Base-by-base conservation (phyloP, 2,888 invertebrate genomes). In the Nebria salina region DNA sequence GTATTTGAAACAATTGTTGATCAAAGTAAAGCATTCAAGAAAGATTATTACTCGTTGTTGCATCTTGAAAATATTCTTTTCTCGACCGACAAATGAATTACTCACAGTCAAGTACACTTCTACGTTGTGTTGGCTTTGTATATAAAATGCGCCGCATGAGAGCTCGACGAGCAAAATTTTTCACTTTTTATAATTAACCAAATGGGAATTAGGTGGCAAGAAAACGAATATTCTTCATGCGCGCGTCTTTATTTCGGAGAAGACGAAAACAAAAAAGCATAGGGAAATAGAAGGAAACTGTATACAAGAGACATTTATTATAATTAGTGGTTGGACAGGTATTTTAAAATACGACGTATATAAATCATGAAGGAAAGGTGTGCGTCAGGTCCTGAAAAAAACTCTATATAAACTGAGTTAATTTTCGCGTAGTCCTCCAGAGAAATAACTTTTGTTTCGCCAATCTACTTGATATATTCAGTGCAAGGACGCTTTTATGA, bases 361-460 rank as follows among this genome's bases (percentile, higher is more conserved):
- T 81, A 81, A 81, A 81, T 81, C 81, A 76, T 76, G 72, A 65
- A 65, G 74, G 74, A 65, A 80, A 75, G 78, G 73, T 74, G 74
- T 54, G 66, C 73, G 42, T 13, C 13, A 34, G 26, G 4, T 26
- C n/a, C 41, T 26, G n/a, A 20, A 43, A 76, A 81, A 76, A 65
- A 72, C 76, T 81, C 76, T 73, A 72, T 81, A 72, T 81, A 81
- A 81, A 76, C 72, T 76, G 76, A 81, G 81, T 81, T 81, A 81
- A 81, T 81, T 81, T 81, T 76, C 81, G 43, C 81, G 42, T 25
- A 41, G 76, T 76, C 70, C 81, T 81, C 81, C 41, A 72, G 81
- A 81, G 81, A 81, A 81, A 81, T 81, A 81, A 81, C 81, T 76
- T 81, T 81, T 81, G 81, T 81, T 81, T 76, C 81, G 76, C 81